Evolutionary conservation across 2,113 vertebrate species (phyloP).

Genomic region (Puffinus mauretanicus): DNA sequence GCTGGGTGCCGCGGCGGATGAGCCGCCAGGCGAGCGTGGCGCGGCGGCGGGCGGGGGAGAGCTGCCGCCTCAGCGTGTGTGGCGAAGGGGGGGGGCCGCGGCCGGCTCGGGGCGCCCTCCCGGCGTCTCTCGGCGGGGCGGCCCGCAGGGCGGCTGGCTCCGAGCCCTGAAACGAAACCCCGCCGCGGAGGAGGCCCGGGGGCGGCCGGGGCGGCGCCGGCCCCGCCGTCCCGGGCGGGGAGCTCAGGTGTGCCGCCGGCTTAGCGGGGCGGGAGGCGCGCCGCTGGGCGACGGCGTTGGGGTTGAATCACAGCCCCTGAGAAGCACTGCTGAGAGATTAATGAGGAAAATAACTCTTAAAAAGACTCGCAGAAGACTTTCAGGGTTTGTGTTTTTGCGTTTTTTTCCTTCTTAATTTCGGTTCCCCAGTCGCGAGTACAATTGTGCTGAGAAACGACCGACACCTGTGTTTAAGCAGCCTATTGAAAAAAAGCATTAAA

Average conservation of each 20-base stretch:
- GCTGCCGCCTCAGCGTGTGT: neutral
- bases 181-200: neutral
- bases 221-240: neutral
- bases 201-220: neutral
- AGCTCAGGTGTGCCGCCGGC: neutral
- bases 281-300: neutral
- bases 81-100: neutral
- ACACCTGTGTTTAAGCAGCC: neutral
- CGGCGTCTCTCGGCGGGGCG: neutral
- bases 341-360: neutral
- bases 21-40: neutral
- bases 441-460: neutral
- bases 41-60: neutral
- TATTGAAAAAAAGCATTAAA: neutral
- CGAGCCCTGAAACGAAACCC: neutral
- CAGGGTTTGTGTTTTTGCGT: neutral
- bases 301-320: neutral
- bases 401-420: neutral
- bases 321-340: neutral
- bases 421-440: neutral
- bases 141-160: neutral
- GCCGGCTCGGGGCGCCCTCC: neutral
- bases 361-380: neutral
- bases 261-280: neutral
- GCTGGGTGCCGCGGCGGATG: neutral